Percentiles rank a stretch among this genome's conserved stretches.
phyloP scores from a whole-genome alignment of 2,113 vertebrate genomes.

The Procavia capensis region DNA sequence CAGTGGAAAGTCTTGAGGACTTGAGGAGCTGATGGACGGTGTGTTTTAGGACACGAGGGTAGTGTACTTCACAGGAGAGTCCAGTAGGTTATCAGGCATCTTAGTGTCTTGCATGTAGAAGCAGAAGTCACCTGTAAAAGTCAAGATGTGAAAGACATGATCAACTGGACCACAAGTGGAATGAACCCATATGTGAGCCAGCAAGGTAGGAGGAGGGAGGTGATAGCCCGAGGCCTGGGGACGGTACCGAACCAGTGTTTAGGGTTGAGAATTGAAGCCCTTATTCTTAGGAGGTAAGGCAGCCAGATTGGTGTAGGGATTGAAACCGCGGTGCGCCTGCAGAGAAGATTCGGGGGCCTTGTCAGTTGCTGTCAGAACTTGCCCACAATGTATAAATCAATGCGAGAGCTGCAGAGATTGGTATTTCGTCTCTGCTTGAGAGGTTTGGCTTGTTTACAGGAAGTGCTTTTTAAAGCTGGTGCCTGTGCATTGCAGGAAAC shows the following conservation, averaged over 20 bases:
- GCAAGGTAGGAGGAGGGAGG: neutral
- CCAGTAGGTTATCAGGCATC: neutral
- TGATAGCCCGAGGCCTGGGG: neutral
- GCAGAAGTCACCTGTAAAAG: neutral
- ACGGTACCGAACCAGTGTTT: neutral
- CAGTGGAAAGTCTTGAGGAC: neutral
- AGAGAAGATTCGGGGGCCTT: slow-evolving; percentile 8
- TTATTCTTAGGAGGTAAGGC: neutral
- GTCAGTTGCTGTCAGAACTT: neutral
- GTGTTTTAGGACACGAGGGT: neutral
- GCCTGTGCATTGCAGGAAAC: neutral
- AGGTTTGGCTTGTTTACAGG: neutral
- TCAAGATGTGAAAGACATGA: neutral
- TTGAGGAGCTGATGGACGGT: neutral
- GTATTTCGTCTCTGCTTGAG: neutral
- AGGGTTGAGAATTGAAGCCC: neutral
- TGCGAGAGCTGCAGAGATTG: neutral
- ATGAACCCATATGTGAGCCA: neutral
- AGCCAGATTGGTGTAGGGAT: neutral
- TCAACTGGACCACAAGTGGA: neutral
- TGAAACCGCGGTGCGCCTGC: neutral
- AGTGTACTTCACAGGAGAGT: neutral
- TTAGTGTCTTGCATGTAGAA: neutral
- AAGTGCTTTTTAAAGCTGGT: slow-evolving; percentile 16
- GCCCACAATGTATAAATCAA: neutral